A percentile compares a stretch with the other conserved stretches of the same genome.
phyloP scores from a whole-genome alignment of 2,113 vertebrate species.

The Pteruthius melanotis region DNA sequence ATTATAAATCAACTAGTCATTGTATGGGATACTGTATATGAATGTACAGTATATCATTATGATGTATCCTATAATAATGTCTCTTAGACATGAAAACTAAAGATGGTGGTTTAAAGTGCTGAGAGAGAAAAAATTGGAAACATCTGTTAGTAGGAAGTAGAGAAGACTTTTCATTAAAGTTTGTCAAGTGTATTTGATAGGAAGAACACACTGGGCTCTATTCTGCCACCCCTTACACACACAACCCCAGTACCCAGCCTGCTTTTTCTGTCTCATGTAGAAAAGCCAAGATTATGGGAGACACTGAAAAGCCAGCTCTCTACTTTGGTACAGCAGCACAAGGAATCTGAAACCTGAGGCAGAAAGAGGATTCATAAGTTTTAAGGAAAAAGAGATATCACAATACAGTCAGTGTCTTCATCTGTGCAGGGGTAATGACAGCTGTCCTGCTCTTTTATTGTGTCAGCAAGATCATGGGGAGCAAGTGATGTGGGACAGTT shows the following conservation, averaged over 20 bases:
- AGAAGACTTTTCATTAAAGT: constrained; percentile 77
- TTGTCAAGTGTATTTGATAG: constrained; percentile 69
- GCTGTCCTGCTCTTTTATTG: neutral
- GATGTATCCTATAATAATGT: constrained; percentile 81
- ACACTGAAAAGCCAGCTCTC: neutral
- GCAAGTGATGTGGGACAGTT: neutral
- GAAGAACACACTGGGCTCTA: constrained; percentile 30
- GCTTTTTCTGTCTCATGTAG: neutral
- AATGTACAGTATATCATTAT: constrained; percentile 77
- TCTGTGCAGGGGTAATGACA: neutral
- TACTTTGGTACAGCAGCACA: neutral
- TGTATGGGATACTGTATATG: constrained; percentile 74
- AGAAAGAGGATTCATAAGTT: neutral
- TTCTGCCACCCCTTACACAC: constrained; percentile 12
- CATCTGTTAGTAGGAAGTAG: constrained; percentile 75
- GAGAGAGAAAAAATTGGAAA: constrained; percentile 77
- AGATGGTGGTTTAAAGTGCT: constrained; percentile 77
- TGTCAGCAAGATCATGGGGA: neutral
- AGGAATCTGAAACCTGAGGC: neutral
- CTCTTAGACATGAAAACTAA: constrained; percentile 78
- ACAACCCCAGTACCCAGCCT: neutral
- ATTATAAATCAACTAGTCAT: constrained; percentile 75
- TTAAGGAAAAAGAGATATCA: neutral
- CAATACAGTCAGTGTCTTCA: neutral
- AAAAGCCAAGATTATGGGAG: constrained; percentile 12